Conservation (phyloP, 2,888 invertebrate species). For the Creontiades dilutus region DNA sequence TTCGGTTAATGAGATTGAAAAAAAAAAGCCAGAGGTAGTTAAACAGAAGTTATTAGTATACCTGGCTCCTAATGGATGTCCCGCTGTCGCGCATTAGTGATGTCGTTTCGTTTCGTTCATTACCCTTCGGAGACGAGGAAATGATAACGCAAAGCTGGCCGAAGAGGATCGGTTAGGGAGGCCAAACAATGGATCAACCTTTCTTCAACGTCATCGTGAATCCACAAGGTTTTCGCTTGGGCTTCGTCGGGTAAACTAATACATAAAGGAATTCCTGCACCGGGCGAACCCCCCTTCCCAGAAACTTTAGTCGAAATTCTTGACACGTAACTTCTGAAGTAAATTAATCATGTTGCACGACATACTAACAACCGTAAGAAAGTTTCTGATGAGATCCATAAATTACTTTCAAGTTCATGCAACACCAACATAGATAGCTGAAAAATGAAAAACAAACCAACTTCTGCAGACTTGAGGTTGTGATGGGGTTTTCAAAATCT, state of each 20-base stretch:
- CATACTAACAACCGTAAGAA: conserved; percentile 28
- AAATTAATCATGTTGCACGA: conserved; percentile 26
- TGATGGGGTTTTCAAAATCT: too few species aligned
- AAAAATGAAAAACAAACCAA: neutral
- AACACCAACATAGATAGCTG: conserved; percentile 3
- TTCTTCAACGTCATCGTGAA: neutral
- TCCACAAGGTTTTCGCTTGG: conserved; percentile 4
- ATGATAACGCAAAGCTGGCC: conserved; percentile 15
- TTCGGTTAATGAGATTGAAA: neutral
- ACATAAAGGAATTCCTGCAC: conserved; percentile 25
- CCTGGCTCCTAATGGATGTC: conserved; percentile 21
- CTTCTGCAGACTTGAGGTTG: too few species aligned
- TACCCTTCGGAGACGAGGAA: conserved; percentile 13
- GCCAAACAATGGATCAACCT: conserved; percentile 10
- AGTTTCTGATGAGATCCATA: conserved; percentile 36
- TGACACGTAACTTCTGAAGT: conserved; percentile 14
- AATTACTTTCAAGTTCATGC: conserved; percentile 12
- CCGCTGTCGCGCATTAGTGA: conserved; percentile 30
- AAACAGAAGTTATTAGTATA: conserved; percentile 41
- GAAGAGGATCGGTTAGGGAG: neutral
- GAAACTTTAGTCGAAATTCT: conserved; percentile 9
- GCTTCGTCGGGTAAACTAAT: neutral
- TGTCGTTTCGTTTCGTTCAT: neutral
- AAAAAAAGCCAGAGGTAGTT: conserved; percentile 19
- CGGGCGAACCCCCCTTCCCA: neutral